phyloP scores from a whole-genome alignment of 2,888 invertebrate species.

The Prosapia bicincta region DNA sequence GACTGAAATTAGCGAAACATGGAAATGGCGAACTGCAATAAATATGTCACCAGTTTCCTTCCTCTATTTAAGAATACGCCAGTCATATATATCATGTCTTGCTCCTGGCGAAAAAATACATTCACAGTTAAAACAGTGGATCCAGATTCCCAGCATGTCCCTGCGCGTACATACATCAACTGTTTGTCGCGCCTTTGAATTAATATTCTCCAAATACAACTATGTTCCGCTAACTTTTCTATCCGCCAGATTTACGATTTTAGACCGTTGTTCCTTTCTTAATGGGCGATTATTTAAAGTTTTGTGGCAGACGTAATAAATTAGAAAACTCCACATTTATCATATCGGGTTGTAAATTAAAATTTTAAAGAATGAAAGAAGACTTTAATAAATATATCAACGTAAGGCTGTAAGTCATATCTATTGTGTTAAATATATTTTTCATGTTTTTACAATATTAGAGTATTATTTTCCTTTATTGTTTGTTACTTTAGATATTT shows the following conservation, averaged over 20 bases:
- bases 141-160: background rate
- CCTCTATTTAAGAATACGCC: conserved; percentile 17
- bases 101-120: background rate
- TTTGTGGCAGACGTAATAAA: too few relatives aligned
- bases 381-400: too few relatives aligned
- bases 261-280: background rate
- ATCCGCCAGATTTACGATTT: background rate
- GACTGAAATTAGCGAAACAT: conserved; percentile 34
- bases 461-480: too few relatives aligned
- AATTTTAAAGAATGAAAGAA: too few relatives aligned
- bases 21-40: conserved; percentile 27
- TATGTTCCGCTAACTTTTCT: background rate
- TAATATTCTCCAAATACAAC: background rate
- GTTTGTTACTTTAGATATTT: too few relatives aligned
- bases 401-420: too few relatives aligned
- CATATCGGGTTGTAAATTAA: too few relatives aligned
- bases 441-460: too few relatives aligned
- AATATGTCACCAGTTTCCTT: conserved; percentile 27
- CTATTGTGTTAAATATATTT: too few relatives aligned
- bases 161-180: background rate
- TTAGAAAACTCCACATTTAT: too few relatives aligned
- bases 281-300: background rate
- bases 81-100: background rate
- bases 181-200: background rate
- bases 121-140: background rate